Percentiles rank a stretch among this genome's conserved stretches.
Evolutionary conservation across 2,113 vertebrate genomes (phyloP).

Genomic region (Brachyistius frenatus): DNA sequence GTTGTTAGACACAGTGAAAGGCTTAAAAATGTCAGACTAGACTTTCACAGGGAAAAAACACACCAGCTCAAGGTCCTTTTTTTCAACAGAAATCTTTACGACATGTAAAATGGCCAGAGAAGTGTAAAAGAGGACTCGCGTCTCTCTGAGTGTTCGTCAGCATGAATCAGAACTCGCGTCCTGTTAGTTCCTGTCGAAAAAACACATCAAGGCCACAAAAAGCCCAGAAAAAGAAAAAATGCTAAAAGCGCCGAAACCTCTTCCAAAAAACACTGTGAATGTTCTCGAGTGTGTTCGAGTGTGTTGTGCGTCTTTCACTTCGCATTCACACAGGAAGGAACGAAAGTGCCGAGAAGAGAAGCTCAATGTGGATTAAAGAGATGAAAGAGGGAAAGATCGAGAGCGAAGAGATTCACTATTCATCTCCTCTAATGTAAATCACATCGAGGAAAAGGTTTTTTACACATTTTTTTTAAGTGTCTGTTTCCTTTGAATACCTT

Average conservation of each 20-base stretch:
- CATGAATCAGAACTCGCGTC: background rate
- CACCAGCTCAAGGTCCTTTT: slow-evolving; percentile 1
- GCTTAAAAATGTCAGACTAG: background rate
- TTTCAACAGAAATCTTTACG: background rate
- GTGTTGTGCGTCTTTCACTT: background rate
- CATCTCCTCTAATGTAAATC: no score
- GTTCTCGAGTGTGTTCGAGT: background rate
- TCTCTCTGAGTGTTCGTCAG: background rate
- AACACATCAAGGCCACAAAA: no score
- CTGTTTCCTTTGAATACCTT: background rate
- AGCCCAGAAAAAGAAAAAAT: no score
- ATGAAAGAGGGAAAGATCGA: no score
- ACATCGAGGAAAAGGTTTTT: no score
- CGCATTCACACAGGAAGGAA: background rate
- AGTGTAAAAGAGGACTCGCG: background rate
- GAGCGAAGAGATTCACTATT: no score
- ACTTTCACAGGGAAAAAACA: slow-evolving; percentile 1
- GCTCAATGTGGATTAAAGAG: no score
- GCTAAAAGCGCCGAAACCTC: background rate
- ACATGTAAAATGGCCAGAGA: slow-evolving; percentile 11
- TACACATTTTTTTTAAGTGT: no score
- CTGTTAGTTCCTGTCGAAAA: background rate
- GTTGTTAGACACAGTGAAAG: background rate
- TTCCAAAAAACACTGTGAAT: background rate
- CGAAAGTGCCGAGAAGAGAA: no score